These are phyloP conservation scores for Microcebus tavaratra DNA, from an alignment of 2,113 vertebrate species.

Conservation along the genomic window DNA sequence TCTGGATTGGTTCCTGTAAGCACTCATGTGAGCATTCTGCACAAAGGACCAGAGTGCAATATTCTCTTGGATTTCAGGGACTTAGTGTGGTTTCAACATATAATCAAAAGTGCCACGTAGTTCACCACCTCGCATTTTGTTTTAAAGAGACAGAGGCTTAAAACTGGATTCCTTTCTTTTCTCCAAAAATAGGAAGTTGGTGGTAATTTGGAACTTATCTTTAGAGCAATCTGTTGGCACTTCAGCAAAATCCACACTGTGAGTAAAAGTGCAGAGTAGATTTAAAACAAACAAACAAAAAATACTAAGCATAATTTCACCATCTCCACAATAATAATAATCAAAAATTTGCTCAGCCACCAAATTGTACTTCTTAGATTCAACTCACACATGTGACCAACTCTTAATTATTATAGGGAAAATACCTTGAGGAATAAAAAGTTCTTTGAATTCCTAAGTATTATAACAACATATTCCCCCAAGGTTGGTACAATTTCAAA, in stretches of 20 bases:
- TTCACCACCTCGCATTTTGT: conserved; percentile 58
- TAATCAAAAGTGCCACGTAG: conserved; percentile 56
- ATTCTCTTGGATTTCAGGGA: conserved; percentile 62
- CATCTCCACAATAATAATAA: not conserved
- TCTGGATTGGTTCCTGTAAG: conserved; percentile 63
- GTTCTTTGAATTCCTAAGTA: conserved; percentile 11
- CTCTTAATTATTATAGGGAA: not conserved
- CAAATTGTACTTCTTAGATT: conserved; percentile 39
- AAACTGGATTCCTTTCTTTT: conserved; percentile 48
- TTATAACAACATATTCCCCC: not conserved
- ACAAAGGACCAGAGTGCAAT: conserved; percentile 60
- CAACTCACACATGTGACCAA: not conserved
- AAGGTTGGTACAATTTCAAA: conserved; percentile 12
- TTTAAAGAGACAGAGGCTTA: conserved; percentile 69
- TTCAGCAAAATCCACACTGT: not conserved
- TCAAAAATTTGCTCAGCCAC: not conserved
- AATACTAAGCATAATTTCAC: not conserved
- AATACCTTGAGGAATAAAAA: conserved; percentile 5
- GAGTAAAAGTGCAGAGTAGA: conserved; percentile 9
- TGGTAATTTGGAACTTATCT: conserved; percentile 44
- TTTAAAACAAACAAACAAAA: no score
- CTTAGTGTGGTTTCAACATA: conserved; percentile 63
- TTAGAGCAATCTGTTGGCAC: not conserved
- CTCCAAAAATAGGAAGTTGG: conserved; percentile 45
- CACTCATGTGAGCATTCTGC: conserved; percentile 57